Evolutionary conservation across 2,113 vertebrate genomes (phyloP), one percentile per base, ranked within the genome.

Genomic region (Gymnorhina tibicen): DNA sequence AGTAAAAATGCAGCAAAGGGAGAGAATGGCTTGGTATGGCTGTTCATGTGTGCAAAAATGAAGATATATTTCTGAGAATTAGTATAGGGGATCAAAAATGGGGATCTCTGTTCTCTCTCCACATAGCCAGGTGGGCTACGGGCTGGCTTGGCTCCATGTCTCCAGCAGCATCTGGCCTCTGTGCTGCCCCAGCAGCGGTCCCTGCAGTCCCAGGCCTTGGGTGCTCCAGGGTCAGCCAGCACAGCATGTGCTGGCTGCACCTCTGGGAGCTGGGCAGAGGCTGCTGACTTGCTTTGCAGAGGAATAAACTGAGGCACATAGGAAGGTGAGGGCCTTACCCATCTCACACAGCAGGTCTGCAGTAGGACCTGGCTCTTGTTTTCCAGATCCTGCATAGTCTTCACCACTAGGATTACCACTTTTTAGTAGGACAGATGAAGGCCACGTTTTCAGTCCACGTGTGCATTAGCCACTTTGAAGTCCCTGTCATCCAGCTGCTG

Each of bases 231-330:
- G 10, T 26, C 32, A 2, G 9, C 47, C 7, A 0, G 6, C 2
- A 0, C n/a, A 4, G 52, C 0, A 0, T 0, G 2, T 26, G 7
- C 59, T 27, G 52, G 10, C 46, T 58, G 46, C 3, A 0, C 22
- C 64, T 19, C 21, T 5, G n/a, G 8, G 10, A 19, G 16, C 11
- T 37, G 70, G 23, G 28, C 60, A 14, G 9, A 1, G 39, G 47
- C 50, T 50, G 58, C 80, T 58, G 8, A 0, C 27, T 27, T 13
- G 4, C 22, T 44, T 10, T 30, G 66, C 63, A 58, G 62, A 58
- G 67, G 67, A 4, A 2, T 41, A 85, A 76, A 42, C 53, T 13
- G 62, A 76, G 53, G 58, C 53, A 44, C 5, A 0, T 0, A 11
- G 52, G 56, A 33, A 7, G 33, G 21, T 1, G 2, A 72, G 44